These are phyloP conservation scores for Epinotia nisella DNA, from an alignment of 2,888 invertebrate species.

Conservation along the genomic window DNA sequence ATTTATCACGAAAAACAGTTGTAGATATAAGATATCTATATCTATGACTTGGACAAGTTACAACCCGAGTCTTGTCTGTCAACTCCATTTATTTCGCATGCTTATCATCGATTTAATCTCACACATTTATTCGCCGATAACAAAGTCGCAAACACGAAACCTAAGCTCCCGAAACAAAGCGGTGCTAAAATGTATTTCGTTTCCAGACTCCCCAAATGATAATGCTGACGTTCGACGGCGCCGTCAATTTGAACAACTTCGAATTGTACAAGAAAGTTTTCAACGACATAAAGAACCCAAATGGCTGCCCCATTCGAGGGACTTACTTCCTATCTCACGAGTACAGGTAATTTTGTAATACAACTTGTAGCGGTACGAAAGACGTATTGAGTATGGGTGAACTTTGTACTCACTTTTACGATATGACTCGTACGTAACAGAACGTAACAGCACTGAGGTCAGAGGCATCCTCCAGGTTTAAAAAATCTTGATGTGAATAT, in stretches of 20 bases:
- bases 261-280: slow-evolving; percentile 95
- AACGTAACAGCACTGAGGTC: background rate
- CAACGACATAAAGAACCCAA: slow-evolving; percentile 92
- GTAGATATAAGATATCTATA: no score
- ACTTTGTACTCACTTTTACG: slow-evolving; percentile 22
- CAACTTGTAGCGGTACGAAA: slow-evolving; percentile 13
- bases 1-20: background rate
- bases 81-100: slow-evolving; percentile 1
- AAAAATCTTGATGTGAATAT: background rate
- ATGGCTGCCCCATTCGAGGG: slow-evolving; percentile 94
- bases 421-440: background rate
- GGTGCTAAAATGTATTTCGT: slow-evolving; percentile 43
- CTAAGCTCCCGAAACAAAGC: slow-evolving; percentile 8
- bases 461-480: background rate
- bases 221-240: slow-evolving; percentile 96
- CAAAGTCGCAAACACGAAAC: background rate
- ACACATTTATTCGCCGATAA: background rate
- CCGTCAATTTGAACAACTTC: slow-evolving; percentile 95
- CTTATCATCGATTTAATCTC: background rate
- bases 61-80: background rate
- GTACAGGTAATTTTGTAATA: slow-evolving; percentile 83
- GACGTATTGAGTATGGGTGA: slow-evolving; percentile 17
- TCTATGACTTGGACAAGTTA: background rate
- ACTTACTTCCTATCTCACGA: slow-evolving; percentile 97
- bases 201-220: slow-evolving; percentile 96